Base-by-base conservation (phyloP, 2,113 vertebrate genomes). In the Macrotus californicus region DNA sequence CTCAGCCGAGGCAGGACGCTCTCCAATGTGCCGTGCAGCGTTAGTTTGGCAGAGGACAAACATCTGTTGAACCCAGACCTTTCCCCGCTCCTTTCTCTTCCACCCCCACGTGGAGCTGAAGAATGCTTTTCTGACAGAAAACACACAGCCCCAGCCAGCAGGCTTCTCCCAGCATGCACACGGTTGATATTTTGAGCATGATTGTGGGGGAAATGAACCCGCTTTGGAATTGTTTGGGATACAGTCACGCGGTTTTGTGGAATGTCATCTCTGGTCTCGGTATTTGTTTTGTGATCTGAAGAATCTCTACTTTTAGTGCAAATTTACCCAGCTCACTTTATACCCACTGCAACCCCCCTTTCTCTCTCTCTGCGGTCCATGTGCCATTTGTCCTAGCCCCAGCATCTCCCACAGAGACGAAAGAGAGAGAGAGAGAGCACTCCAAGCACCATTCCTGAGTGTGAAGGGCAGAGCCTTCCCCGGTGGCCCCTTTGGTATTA, bases 101-200 rank as follows among this genome's bases (percentile, higher is more conserved):
- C 43, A 48, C 36, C 54, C 56, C 80, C 46, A 10, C 21, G 13
- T 9, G 29, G n/a, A 14, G 9, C 36, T 75, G 36, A 39, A 69
- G 46, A 50, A 50, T 81, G 34, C 80, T 85, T 50, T 22, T 18
- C 36, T 29, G 12, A 22, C 36, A 21, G 16, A 34, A n/a, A 26
- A 56, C 26, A 12, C 0, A 24, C 41, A 79, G 15, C 34, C 56
- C 56, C 75, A 5, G 18, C 56, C 75, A 7, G 22, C 15, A 79
- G 67, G 72, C 39, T 34, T 61, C 64, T 21, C 0, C 0, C 3
- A 34, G n/a, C 15, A 9, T 7, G 31, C 22, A 9, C 24, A 18
- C 4, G 0, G 12, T 19, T 9, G 36, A 3, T 19, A 26, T 76
- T 82, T 41, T 29, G 18, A 34, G 24, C 21, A 1, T n/a, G 9